Conservation (phyloP, 2,113 vertebrate species). For the Tachysurus fulvidraco region DNA sequence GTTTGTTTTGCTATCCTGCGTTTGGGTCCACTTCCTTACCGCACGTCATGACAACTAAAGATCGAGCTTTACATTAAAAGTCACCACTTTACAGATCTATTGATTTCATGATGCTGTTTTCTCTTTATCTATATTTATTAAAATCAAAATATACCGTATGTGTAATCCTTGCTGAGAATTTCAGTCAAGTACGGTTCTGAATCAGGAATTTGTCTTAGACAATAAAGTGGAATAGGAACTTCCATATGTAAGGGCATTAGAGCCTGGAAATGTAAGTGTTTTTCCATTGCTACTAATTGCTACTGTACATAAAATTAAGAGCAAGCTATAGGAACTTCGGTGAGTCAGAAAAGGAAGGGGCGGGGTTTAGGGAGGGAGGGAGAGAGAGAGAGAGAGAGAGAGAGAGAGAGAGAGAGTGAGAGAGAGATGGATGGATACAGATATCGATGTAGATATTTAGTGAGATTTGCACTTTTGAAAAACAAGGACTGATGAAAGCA, state of each 20-base stretch:
- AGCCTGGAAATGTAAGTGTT: not conserved
- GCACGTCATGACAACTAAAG: no score
- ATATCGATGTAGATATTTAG: not conserved
- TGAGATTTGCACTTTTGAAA: not conserved
- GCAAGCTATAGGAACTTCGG: slow-evolving; percentile 1
- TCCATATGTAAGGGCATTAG: not conserved
- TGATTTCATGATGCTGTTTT: not conserved
- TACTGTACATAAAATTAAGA: slow-evolving; percentile 31
- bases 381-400: slow-evolving; percentile 6
- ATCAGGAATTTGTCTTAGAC: slow-evolving; percentile 1
- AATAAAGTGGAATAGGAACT: not conserved
- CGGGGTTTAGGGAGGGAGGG: not conserved
- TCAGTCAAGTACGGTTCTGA: not conserved
- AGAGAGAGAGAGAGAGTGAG: not conserved
- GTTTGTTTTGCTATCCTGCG: no score
- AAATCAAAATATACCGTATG: not conserved
- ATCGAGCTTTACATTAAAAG: no score
- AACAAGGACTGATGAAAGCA: not conserved
- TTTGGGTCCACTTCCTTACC: no score
- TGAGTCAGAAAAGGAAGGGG: not conserved
- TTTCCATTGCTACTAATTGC: slow-evolving; percentile 27
- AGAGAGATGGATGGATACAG: no score
- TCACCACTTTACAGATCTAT: not conserved
- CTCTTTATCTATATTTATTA: not conserved
- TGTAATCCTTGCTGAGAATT: not conserved